These are phyloP conservation scores for Sorex fumeus DNA, from an alignment of 2,113 vertebrate species.

Conservation along the genomic window DNA sequence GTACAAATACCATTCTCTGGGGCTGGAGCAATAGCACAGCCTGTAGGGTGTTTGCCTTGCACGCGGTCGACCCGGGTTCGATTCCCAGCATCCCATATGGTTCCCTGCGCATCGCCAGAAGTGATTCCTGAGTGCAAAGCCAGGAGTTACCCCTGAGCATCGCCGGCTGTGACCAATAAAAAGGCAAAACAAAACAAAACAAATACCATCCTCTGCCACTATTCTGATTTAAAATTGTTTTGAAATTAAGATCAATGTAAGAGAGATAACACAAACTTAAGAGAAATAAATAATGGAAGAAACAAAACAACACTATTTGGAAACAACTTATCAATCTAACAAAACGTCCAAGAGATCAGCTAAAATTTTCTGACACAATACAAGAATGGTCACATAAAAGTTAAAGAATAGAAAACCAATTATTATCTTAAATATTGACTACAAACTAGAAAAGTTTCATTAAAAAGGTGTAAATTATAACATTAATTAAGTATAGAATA, in stretches of 20 bases:
- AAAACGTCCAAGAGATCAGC: constrained; percentile 36
- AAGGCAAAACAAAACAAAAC: no score
- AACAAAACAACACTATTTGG: constrained; percentile 44
- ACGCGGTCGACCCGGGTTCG: no score
- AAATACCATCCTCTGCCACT: background rate
- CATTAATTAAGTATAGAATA: constrained; percentile 37
- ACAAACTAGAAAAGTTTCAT: constrained; percentile 35
- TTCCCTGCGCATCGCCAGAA: no score
- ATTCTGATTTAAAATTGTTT: constrained; percentile 58
- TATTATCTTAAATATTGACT: constrained; percentile 53
- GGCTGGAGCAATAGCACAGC: no score
- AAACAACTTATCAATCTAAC: background rate
- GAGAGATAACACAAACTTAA: constrained; percentile 34
- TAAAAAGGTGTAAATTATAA: constrained; percentile 43
- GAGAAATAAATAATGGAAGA: constrained; percentile 56
- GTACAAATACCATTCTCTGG: background rate
- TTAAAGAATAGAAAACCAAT: constrained; percentile 16
- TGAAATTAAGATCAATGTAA: background rate
- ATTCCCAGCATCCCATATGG: no score
- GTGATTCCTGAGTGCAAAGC: no score
- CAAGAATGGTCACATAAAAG: constrained; percentile 16
- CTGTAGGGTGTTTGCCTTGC: no score
- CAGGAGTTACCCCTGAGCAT: no score
- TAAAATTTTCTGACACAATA: constrained; percentile 37
- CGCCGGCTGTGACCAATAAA: no score